Base-by-base conservation (phyloP, 2,113 vertebrate species). In the Percopsis transmontana region DNA sequence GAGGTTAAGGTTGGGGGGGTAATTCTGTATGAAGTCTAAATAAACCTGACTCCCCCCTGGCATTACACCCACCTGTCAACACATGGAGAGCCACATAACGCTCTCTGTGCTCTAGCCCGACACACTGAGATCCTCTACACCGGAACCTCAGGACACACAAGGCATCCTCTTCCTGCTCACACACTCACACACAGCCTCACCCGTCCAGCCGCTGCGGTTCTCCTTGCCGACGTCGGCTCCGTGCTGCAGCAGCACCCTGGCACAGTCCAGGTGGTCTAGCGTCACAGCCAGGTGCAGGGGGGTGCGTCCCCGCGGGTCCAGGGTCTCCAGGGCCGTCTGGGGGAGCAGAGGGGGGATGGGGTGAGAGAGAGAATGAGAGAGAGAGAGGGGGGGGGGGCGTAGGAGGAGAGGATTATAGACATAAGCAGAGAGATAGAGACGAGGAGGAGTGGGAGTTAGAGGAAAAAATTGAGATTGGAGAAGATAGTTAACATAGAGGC, bases 181-280 rank as follows among this genome's bases (percentile, higher is more conserved):
- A 54, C 39, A 50, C n/a, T 24, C 45, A 47, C 4, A 38, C n/a
- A 40, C 58, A 19, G 39, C 79, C 92, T 76, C 84, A 99, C 97
- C 97, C 39, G 96, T 99, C 97, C 97, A 99, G 62, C 96, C 96
- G 0, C 93, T 98, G 86, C 93, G 92, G 85, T 99, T 99, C 87
- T 98, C 95, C 84, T 96, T 97, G 92, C 94, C 93, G 70, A 98
- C 95, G 0, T 99, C 95, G 0, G 97, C 96, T 0, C 96, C 97
- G 19, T 96, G 93, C 20, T 95, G 93, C 72, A 99, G 90, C 77
- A 99, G 92, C 69, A 97, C 92, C 33, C 91, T 89, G 56, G 96
- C 94, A 16, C 96, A 98, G 54, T 99, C 97, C 3, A 99, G 90
- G 86, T 97, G 91, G 42, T 94, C 95, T 81, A 99, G 85, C 0